Evolutionary conservation across 2,888 invertebrate species (phyloP).

Genomic region (Eupithecia tripunctaria): DNA sequence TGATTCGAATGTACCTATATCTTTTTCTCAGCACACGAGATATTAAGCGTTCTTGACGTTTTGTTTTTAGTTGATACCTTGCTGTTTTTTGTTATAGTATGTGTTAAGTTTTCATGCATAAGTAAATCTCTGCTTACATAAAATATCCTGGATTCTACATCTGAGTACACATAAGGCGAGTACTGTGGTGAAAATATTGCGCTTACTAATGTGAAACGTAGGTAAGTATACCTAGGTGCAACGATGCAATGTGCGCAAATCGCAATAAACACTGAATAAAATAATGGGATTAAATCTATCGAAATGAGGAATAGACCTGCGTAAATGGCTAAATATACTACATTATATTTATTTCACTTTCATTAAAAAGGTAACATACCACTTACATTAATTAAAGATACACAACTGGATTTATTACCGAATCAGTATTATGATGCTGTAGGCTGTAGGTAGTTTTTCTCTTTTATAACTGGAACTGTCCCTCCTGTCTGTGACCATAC

Average conservation of each 20-base stretch:
- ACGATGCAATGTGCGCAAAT: no score
- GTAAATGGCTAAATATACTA: background rate
- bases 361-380: no score
- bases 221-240: no score
- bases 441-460: no score
- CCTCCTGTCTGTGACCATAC: no score
- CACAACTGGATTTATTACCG: no score
- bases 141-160: background rate
- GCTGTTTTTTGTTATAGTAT: background rate
- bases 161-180: background rate
- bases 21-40: background rate
- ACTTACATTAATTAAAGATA: no score
- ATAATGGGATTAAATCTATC: background rate
- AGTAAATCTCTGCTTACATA: background rate
- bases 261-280: no score
- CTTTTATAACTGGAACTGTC: no score
- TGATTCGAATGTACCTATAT: background rate
- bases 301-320: background rate
- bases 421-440: no score
- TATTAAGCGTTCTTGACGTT: background rate
- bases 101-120: background rate
- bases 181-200: background rate
- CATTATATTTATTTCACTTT: no score
- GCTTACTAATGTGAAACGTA: no score
- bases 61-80: background rate